Percentiles rank a stretch among this genome's conserved stretches.
phyloP scores from a whole-genome alignment of 1,140 invertebrate species.

The Panulirus ornatus region DNA sequence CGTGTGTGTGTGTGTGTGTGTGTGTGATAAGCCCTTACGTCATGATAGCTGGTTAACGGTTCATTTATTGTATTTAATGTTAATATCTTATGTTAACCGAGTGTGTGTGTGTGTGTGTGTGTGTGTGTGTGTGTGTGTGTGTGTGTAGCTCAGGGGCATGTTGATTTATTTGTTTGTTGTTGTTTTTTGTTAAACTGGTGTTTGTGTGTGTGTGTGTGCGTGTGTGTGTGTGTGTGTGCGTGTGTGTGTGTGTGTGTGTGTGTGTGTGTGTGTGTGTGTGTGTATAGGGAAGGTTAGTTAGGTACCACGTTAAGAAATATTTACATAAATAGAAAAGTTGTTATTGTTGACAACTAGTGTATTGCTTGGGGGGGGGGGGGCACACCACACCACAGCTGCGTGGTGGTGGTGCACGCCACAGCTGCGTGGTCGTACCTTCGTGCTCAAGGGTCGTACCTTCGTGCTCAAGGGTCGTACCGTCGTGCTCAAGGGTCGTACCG shows the following conservation, averaged over 20 bases:
- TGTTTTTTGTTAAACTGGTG: neutral
- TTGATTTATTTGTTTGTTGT: neutral
- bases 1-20: neutral
- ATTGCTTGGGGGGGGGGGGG: neutral
- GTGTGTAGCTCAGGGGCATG: neutral
- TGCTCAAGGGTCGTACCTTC: too few relatives aligned
- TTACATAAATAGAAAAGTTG: neutral
- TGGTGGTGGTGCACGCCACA: neutral
- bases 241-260: slow-evolving; percentile 7
- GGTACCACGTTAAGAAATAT: too few relatives aligned
- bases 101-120: slow-evolving; percentile 14
- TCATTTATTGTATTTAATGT: neutral
- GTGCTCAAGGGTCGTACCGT: too few relatives aligned
- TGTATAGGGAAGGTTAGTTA: too few relatives aligned
- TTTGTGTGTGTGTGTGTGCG: neutral
- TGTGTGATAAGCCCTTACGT: neutral
- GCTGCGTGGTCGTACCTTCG: neutral
- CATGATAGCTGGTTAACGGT: neutral
- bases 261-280: neutral
- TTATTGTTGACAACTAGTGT: neutral
- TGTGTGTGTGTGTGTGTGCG: slow-evolving; percentile 3
- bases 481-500: too few relatives aligned
- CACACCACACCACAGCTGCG: neutral
- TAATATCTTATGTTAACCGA: neutral
- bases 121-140: slow-evolving; percentile 17